phyloP scores from a whole-genome alignment of 37 sponge, comb jelly and placozoan genomes.

The Theonella swinhoei region DNA sequence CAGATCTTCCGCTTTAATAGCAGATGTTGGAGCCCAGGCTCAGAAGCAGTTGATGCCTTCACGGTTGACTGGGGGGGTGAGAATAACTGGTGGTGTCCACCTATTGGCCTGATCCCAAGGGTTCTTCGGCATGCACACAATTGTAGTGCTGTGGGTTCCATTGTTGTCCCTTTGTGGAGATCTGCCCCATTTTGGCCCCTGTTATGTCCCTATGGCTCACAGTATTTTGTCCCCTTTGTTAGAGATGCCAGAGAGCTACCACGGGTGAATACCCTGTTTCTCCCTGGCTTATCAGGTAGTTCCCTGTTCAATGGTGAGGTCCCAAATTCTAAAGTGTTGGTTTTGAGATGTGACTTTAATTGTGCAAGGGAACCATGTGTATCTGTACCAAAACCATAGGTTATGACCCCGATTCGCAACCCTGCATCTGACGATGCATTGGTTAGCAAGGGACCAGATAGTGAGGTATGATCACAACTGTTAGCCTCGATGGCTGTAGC shows the following conservation, averaged over 20 bases:
- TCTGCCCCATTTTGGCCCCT: conserved; percentile 52
- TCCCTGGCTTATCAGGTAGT: neutral
- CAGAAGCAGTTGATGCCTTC: conserved; percentile 48
- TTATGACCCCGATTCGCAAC: too few relatives aligned
- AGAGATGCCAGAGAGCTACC: too few relatives aligned
- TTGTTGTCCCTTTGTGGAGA: conserved; percentile 35
- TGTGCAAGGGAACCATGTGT: too few relatives aligned
- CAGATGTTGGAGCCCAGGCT: conserved; percentile 12
- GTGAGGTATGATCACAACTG: too few relatives aligned
- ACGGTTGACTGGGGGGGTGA: conserved; percentile 40
- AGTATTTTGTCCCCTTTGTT: conserved; percentile 1
- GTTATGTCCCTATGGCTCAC: conserved; percentile 1
- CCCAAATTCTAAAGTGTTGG: conserved; percentile 23
- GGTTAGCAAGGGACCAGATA: too few relatives aligned
- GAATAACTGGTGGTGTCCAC: conserved; percentile 46
- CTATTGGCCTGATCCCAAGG: neutral
- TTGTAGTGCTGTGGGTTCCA: conserved; percentile 14
- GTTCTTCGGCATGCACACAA: conserved; percentile 20
- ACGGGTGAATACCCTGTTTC: neutral
- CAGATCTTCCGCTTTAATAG: conserved; percentile 5
- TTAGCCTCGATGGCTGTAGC: too few relatives aligned
- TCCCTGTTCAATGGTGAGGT: neutral
- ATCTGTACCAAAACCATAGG: too few relatives aligned
- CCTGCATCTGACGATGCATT: too few relatives aligned
- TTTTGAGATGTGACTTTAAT: neutral